Percentiles rank a stretch among this genome's conserved stretches.
Conservation (phyloP, 2,888 invertebrate genomes). For the Yponomeuta evonymella region DNA sequence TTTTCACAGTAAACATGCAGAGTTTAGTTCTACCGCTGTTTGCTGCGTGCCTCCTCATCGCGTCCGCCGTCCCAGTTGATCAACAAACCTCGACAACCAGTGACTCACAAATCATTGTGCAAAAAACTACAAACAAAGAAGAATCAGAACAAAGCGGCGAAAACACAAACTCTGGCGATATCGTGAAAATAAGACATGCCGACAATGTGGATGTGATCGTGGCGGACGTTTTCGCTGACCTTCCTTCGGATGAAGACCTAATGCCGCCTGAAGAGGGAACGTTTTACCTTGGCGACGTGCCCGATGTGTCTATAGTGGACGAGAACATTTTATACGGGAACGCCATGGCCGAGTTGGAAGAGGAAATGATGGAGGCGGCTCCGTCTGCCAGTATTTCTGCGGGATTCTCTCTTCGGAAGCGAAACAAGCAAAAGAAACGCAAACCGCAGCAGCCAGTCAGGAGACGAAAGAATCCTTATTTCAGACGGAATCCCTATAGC, state of each 20-base stretch:
- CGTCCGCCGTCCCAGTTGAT: conserved; percentile 35
- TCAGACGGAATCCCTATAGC: conserved; percentile 42
- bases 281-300: conserved; percentile 21
- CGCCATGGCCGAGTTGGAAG: conserved; percentile 28
- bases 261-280: conserved; percentile 20
- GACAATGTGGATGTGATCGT: conserved; percentile 41
- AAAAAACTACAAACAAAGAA: conserved; percentile 33
- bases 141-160: conserved; percentile 35
- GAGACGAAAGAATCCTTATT: conserved; percentile 30
- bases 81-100: conserved; percentile 34
- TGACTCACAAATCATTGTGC: conserved; percentile 36
- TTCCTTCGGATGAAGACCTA: conserved; percentile 23
- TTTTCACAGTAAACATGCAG: conserved; percentile 44
- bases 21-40: conserved; percentile 35
- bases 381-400: conserved; percentile 48
- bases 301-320: conserved; percentile 22
- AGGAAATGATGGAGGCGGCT: conserved; percentile 61
- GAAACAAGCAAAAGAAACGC: conserved; percentile 33
- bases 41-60: conserved; percentile 39
- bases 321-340: conserved; percentile 32
- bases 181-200: conserved; percentile 23
- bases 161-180: conserved; percentile 28
- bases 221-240: conserved; percentile 36
- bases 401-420: conserved; percentile 46
- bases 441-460: conserved; percentile 25